Percentiles rank a stretch among this genome's conserved stretches.
Conservation (phyloP, 2,888 invertebrate genomes). For the Podotricha telesiphe region DNA sequence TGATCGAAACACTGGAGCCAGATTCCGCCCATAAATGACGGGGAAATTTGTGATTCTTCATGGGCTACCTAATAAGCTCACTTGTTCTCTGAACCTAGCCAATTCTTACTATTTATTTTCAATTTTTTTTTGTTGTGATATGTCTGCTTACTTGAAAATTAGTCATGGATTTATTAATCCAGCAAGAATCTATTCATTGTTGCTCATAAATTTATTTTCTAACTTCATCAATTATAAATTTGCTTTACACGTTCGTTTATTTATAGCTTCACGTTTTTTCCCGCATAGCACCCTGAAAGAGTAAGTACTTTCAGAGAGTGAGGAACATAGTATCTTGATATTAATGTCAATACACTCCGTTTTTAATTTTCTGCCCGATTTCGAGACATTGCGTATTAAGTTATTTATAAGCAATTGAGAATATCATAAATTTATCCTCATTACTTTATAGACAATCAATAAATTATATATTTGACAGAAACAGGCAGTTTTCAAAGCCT, state of each 20-base stretch:
- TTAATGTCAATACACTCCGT: too few species aligned
- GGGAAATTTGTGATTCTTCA: slow-evolving; percentile 2
- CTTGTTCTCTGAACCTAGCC: slow-evolving; percentile 1
- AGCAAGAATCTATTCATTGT: too few species aligned
- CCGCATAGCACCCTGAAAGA: too few species aligned
- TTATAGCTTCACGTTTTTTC: too few species aligned
- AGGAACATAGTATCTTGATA: too few species aligned
- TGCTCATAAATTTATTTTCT: too few species aligned
- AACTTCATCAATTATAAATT: too few species aligned
- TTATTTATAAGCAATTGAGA: background rate
- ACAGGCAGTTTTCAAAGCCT: slow-evolving; percentile 59
- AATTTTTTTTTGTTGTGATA: background rate
- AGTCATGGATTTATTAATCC: too few species aligned
- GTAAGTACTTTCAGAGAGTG: too few species aligned
- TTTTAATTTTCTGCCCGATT: too few species aligned
- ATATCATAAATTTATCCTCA: slow-evolving; percentile 27
- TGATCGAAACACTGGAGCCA: slow-evolving; percentile 7
- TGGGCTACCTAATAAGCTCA: slow-evolving; percentile 11
- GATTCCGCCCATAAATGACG: slow-evolving; percentile 16
- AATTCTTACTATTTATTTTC: background rate
- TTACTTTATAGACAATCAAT: slow-evolving; percentile 34
- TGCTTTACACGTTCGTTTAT: too few species aligned
- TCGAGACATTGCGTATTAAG: background rate
- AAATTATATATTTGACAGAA: slow-evolving; percentile 56
- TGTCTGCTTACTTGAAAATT: too few species aligned